Conservation (phyloP, 2,113 vertebrate genomes). For the Lonchura striata region DNA sequence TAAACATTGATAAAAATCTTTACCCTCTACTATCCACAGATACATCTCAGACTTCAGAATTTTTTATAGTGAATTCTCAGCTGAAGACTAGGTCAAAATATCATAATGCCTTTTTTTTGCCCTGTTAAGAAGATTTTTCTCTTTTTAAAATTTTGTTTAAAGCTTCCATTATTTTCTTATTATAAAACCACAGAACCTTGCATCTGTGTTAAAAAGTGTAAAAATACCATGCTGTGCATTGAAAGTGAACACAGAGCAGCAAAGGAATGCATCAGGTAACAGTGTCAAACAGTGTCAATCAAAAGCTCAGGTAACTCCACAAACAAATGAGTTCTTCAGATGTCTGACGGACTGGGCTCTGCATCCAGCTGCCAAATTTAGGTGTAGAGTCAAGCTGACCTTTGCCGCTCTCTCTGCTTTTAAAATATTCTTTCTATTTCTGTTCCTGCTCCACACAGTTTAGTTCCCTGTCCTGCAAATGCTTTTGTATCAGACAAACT, state of each 20-base stretch:
- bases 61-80: constrained; percentile 7
- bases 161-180: constrained; percentile 1
- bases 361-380: constrained; percentile 47
- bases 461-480: constrained; percentile 5
- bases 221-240: constrained; percentile 22
- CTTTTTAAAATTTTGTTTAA: neutral
- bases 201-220: neutral
- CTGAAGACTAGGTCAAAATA: neutral
- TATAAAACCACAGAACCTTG: neutral
- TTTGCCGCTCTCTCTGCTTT: constrained; percentile 34
- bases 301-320: constrained; percentile 55
- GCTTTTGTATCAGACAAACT: neutral
- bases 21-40: neutral
- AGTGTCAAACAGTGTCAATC: constrained; percentile 14
- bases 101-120: neutral
- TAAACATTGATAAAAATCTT: constrained; percentile 40
- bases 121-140: neutral
- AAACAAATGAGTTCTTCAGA: constrained; percentile 65
- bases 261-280: neutral
- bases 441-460: constrained; percentile 27
- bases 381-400: constrained; percentile 44
- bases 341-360: constrained; percentile 23
- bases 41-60: neutral
- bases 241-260: neutral
- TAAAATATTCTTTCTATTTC: constrained; percentile 69